Conservation (phyloP, 2,888 invertebrate genomes). For the Lasioglossum malachurum region DNA sequence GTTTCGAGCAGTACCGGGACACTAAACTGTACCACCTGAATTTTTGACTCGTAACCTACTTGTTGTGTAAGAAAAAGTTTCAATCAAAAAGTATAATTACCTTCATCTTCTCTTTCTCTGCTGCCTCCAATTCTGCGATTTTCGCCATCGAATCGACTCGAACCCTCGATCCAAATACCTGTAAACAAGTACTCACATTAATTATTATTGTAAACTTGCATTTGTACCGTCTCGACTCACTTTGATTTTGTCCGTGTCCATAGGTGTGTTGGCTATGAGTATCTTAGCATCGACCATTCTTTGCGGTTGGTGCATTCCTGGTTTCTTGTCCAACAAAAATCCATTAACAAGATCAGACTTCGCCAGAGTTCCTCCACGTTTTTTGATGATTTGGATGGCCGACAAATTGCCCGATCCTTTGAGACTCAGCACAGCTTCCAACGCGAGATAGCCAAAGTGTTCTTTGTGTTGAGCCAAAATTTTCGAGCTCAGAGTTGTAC, state of each 20-base stretch:
- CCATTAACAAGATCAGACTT: conserved; percentile 98
- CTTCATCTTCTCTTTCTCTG: conserved; percentile 99
- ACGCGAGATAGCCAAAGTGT: conserved; percentile 97
- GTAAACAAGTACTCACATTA: conserved; percentile 54
- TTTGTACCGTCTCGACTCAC: conserved; percentile 75
- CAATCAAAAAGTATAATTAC: conserved; percentile 62
- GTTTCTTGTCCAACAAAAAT: conserved; percentile 98
- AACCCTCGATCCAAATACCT: conserved; percentile 96
- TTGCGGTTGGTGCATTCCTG: conserved; percentile 99
- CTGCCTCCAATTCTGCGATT: conserved; percentile 98
- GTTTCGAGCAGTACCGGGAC: not conserved
- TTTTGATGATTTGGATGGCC: conserved; percentile 99
- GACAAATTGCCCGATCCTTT: conserved; percentile 98
- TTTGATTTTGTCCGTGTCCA: conserved; percentile 99
- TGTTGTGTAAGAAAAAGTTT: not conserved
- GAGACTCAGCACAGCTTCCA: conserved; percentile 97
- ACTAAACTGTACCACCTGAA: not conserved
- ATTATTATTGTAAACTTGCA: conserved; percentile 1
- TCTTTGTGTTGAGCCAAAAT: conserved; percentile 99
- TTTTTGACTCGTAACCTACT: not conserved
- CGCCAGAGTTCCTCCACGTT: conserved; percentile 95
- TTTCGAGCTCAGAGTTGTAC: conserved; percentile 99
- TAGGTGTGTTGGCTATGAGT: conserved; percentile 99
- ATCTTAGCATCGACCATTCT: conserved; percentile 97
- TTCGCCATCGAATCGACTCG: conserved; percentile 97